phyloP scores from a whole-genome alignment of 1,140 invertebrate species.

The Sminthurinus signatus region DNA sequence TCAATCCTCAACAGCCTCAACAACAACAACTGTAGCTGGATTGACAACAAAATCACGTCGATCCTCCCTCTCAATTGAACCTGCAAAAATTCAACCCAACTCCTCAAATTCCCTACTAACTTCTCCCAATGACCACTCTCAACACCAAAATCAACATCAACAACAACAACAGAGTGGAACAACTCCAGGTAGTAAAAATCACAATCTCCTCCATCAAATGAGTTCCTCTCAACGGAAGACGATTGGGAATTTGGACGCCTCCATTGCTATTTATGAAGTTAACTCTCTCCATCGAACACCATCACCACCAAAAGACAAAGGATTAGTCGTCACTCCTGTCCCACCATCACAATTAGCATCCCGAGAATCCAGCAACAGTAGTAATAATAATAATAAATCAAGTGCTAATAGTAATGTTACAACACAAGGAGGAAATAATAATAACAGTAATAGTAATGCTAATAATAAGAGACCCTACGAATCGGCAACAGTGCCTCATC shows the following conservation, averaged over 20 bases:
- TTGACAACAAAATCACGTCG: too few relatives aligned
- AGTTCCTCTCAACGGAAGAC: not conserved
- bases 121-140: too few relatives aligned
- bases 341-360: not conserved
- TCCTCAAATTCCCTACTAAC: too few relatives aligned
- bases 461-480: not conserved
- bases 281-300: constrained; percentile 2
- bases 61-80: not conserved
- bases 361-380: too few relatives aligned
- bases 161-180: not conserved
- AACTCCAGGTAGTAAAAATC: too few relatives aligned
- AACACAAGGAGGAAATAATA: not conserved
- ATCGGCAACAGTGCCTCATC: not conserved
- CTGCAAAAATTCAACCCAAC: not conserved
- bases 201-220: not conserved
- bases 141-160: not conserved
- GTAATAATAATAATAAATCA: too few relatives aligned
- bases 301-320: constrained; percentile 11
- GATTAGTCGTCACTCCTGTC: constrained; percentile 5
- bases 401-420: not conserved
- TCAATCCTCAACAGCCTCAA: too few relatives aligned
- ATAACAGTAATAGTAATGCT: not conserved
- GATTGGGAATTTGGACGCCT: constrained; percentile 8
- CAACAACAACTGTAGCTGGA: too few relatives aligned
- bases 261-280: constrained; percentile 14